These are phyloP conservation scores for Octonoba sinensis DNA, from an alignment of 2,888 invertebrate species.

Conservation along the genomic window DNA sequence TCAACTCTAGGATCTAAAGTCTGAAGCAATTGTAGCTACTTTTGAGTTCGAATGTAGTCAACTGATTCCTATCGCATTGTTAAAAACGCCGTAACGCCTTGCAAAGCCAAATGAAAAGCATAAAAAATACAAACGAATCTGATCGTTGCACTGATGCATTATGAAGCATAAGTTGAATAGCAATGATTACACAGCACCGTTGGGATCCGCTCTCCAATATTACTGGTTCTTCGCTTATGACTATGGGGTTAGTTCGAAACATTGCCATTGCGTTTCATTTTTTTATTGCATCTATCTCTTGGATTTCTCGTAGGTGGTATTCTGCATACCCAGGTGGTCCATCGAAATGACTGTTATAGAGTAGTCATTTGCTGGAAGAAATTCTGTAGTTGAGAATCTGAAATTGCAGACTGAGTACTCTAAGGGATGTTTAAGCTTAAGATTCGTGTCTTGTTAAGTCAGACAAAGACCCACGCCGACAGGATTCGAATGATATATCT, in stretches of 20 bases:
- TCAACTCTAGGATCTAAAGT: too few relatives aligned
- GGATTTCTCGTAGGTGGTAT: constrained; percentile 24
- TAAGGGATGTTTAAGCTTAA: constrained; percentile 22
- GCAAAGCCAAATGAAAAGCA: too few relatives aligned
- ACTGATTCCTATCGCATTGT: too few relatives aligned
- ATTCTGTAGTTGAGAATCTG: constrained; percentile 5
- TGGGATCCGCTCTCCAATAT: constrained; percentile 1
- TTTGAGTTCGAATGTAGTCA: too few relatives aligned
- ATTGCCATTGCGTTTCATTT: neutral
- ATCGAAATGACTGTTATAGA: constrained; percentile 41
- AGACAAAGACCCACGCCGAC: constrained; percentile 11
- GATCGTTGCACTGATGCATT: neutral
- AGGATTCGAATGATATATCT: constrained; percentile 31
- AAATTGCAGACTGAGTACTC: constrained; percentile 23
- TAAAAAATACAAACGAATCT: too few relatives aligned
- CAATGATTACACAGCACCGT: constrained; percentile 7
- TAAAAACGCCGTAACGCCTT: too few relatives aligned
- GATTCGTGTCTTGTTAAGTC: constrained; percentile 38
- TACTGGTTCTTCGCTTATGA: neutral
- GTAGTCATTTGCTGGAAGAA: constrained; percentile 25
- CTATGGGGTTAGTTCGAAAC: constrained; percentile 1
- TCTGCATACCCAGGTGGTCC: constrained; percentile 33
- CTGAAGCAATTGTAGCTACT: too few relatives aligned
- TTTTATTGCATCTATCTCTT: neutral
- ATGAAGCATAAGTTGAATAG: constrained; percentile 1